Evolutionary conservation across 2,888 invertebrate species (phyloP).

Genomic region (Gymnoscelis rufifasciata): DNA sequence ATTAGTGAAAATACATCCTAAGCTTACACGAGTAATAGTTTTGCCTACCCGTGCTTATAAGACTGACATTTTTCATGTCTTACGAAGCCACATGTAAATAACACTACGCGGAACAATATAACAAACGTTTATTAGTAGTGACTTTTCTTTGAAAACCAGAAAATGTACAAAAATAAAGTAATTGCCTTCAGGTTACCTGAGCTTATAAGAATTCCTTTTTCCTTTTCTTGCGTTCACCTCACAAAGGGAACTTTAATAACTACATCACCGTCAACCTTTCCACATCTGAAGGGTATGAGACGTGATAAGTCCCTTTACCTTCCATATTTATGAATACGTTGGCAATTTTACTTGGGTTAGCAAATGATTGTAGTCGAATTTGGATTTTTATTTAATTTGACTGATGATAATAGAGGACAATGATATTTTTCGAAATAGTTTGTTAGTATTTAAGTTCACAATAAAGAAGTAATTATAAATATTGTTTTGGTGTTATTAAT

Average conservation of each 20-base stretch:
- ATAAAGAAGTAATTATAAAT: no score
- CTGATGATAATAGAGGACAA: no score
- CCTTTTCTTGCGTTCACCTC: neutral
- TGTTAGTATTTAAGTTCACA: no score
- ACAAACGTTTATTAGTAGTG: neutral
- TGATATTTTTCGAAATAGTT: no score
- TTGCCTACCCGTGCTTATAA: no score
- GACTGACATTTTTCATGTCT: no score
- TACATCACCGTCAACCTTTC: constrained; percentile 4
- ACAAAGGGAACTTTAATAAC: constrained; percentile 5
- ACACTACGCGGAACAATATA: neutral
- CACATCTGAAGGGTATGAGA: constrained; percentile 1
- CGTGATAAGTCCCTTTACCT: constrained; percentile 5
- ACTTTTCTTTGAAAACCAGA: neutral
- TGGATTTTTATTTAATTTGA: neutral
- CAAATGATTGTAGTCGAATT: neutral
- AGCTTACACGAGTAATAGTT: no score
- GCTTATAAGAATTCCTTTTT: neutral
- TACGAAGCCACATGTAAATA: no score
- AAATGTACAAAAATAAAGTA: neutral
- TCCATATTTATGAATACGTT: constrained; percentile 14
- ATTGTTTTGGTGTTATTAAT: no score
- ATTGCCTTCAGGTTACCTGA: neutral
- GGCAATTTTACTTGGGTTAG: constrained; percentile 15
- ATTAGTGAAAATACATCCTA: no score